A percentile compares a stretch with the other conserved stretches of the same genome.
phyloP scores from a whole-genome alignment of 2,113 vertebrate species.

The Dicaeum eximium region DNA sequence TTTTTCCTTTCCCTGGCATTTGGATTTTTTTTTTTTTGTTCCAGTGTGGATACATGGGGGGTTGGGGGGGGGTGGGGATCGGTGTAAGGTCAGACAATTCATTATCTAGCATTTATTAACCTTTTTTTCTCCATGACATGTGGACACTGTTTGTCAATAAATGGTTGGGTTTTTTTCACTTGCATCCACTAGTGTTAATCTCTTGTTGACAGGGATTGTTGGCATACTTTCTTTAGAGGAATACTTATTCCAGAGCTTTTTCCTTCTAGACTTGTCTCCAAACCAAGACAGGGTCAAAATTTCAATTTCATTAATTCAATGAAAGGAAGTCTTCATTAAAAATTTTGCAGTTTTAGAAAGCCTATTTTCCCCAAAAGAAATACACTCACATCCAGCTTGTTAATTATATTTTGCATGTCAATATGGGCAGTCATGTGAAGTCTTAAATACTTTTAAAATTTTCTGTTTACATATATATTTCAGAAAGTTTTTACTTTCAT shows the following conservation, averaged over 20 bases:
- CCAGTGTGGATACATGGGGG: too few species aligned
- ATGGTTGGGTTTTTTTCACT: rapidly evolving
- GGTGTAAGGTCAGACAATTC: background rate
- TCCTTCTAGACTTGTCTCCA: background rate
- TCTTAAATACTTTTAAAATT: background rate
- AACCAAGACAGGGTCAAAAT: background rate
- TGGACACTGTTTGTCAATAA: background rate
- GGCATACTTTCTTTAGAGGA: background rate
- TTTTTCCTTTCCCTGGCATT: background rate
- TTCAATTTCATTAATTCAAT: background rate
- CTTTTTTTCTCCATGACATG: background rate
- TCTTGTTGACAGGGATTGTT: background rate
- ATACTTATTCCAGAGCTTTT: background rate
- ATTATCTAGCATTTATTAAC: background rate
- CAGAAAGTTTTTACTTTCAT: background rate
- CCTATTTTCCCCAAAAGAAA: background rate
- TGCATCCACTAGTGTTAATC: background rate
- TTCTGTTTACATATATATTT: background rate
- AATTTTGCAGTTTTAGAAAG: background rate
- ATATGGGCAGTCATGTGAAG: background rate
- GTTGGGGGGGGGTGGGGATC: too few species aligned
- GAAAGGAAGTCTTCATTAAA: background rate
- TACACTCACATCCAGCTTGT: background rate
- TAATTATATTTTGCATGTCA: background rate
- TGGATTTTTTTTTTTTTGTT: background rate